These are phyloP conservation scores for Scatophagus argus DNA, from an alignment of 2,113 vertebrate species.

Conservation along the genomic window DNA sequence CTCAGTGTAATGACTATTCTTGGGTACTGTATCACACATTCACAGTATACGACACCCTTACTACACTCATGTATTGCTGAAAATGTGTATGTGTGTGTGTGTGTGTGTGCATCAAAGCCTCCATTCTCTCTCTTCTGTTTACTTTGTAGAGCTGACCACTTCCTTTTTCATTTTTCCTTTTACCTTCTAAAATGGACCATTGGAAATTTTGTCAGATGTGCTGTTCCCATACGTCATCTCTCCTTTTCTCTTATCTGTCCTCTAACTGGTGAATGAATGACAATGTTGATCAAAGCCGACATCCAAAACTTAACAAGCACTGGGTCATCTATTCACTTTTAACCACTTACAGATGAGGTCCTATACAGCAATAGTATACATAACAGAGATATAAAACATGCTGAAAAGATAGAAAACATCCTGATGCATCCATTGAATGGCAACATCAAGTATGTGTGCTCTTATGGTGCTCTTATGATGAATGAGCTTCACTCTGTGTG, in stretches of 20 bases:
- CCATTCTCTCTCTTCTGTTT: not conserved
- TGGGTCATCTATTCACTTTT: constrained; percentile 30
- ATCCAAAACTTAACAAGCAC: constrained; percentile 31
- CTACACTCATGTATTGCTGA: constrained; percentile 5
- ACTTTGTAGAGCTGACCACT: not conserved
- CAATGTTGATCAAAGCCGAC: constrained; percentile 58
- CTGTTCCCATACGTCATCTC: constrained; percentile 9
- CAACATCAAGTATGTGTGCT: constrained; percentile 3
- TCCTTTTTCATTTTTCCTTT: constrained; percentile 41
- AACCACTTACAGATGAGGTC: constrained; percentile 31
- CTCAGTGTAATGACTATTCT: constrained; percentile 60
- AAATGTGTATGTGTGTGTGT: constrained; percentile 10
- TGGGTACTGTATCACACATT: constrained; percentile 28
- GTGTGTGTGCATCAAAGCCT: constrained; percentile 25
- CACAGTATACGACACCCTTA: not conserved
- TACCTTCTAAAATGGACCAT: constrained; percentile 40
- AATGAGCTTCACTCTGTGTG: not conserved
- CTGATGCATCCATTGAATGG: not conserved
- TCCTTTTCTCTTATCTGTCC: constrained; percentile 13
- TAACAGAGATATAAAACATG: constrained; percentile 25
- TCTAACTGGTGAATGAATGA: constrained; percentile 50
- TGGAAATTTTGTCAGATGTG: constrained; percentile 38
- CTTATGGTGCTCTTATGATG: not conserved
- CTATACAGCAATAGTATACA: not conserved
- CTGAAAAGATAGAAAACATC: constrained; percentile 18